Evolutionary conservation across 2,797 vertebrate genomes (phyloP).

Genomic region (Gambusia yucatana): DNA sequence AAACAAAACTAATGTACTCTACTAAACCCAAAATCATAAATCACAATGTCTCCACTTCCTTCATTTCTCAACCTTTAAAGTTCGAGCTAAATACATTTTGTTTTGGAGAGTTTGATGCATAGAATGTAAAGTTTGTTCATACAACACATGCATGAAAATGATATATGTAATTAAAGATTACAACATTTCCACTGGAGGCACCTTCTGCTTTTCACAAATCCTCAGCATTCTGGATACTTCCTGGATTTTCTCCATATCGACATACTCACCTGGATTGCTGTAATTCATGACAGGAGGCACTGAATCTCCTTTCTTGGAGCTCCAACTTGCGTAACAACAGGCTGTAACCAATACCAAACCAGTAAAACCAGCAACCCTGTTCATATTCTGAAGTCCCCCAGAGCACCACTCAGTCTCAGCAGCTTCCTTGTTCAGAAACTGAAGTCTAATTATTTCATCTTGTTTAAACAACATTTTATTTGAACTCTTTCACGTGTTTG

Average conservation of each 20-base stretch:
- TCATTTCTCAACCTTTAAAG: background rate
- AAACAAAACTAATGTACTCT: background rate
- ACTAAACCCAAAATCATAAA: background rate
- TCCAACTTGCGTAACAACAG: background rate
- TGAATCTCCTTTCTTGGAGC: background rate
- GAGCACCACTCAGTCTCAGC: background rate
- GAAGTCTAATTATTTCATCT: background rate
- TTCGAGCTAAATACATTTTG: background rate
- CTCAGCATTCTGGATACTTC: background rate
- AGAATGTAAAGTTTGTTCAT: background rate
- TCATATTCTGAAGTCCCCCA: background rate
- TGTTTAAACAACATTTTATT: background rate
- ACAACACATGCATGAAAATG: background rate
- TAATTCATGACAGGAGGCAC: background rate
- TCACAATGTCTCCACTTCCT: background rate
- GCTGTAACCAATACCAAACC: constrained; percentile 3
- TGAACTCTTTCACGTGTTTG: background rate
- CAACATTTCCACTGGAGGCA: background rate
- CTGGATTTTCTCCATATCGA: background rate
- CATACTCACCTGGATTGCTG: background rate
- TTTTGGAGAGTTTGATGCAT: background rate
- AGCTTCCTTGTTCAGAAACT: background rate
- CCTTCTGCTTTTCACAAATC: background rate
- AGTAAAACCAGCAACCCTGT: background rate
- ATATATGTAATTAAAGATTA: background rate